Percentiles rank a stretch among this genome's conserved stretches.
phyloP scores from a whole-genome alignment of 2,113 vertebrate genomes.

The Genyomyrus donnyi region DNA sequence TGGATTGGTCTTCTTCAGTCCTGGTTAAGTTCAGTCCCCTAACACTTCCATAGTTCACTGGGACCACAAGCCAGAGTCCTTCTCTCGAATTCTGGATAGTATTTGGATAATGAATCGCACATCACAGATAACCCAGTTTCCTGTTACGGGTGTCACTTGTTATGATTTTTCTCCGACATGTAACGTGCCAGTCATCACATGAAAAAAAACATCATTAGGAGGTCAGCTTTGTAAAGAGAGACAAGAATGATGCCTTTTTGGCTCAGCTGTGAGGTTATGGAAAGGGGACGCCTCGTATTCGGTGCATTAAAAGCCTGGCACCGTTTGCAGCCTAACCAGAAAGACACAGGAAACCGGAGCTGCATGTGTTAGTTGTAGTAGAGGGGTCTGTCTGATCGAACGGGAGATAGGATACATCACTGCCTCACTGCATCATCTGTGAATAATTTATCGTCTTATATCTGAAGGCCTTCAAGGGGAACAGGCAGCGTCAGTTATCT shows the following conservation, averaged over 20 bases:
- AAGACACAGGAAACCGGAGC: neutral
- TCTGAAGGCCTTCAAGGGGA: neutral
- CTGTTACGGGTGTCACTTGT: neutral
- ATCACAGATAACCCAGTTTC: neutral
- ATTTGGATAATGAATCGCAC: neutral
- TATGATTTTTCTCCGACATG: neutral
- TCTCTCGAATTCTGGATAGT: neutral
- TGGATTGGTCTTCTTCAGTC: neutral
- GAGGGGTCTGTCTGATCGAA: neutral
- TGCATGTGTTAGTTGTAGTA: neutral
- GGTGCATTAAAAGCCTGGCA: neutral
- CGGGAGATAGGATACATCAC: neutral
- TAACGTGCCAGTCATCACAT: neutral
- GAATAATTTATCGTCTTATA: neutral
- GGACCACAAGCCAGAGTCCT: neutral
- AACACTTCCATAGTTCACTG: neutral
- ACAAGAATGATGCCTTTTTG: neutral
- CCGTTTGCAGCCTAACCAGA: neutral
- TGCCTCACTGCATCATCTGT: neutral
- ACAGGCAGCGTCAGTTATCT: neutral
- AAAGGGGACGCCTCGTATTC: neutral
- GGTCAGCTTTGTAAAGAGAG: conserved; percentile 1
- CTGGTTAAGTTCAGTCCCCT: neutral
- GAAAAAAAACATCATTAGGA: neutral
- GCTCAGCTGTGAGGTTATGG: neutral